phyloP scores from a whole-genome alignment of 2,888 invertebrate genomes.

The Polydrusus tereticollis region DNA sequence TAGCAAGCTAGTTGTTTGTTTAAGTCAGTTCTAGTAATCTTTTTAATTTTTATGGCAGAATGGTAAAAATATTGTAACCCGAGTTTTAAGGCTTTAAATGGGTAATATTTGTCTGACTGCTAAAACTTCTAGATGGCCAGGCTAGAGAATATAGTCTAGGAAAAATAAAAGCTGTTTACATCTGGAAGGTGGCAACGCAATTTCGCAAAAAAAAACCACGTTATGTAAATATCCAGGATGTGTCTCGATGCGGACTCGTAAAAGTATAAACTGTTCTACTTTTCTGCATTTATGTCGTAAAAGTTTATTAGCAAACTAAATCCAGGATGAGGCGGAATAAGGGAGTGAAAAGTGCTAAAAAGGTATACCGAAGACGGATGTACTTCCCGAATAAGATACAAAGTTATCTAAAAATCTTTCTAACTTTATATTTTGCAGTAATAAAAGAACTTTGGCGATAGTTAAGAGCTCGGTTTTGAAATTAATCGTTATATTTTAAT shows the following conservation, averaged over 20 bases:
- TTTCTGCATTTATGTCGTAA: constrained; percentile 35
- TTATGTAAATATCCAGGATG: constrained; percentile 34
- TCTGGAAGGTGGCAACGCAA: constrained; percentile 16
- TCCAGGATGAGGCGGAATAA: constrained; percentile 2
- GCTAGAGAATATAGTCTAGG: not conserved
- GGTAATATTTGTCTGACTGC: too few relatives aligned
- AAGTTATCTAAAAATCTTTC: constrained; percentile 16
- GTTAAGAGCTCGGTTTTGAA: not conserved
- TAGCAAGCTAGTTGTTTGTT: too few relatives aligned
- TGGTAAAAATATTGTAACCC: too few relatives aligned
- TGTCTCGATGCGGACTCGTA: constrained; percentile 30
- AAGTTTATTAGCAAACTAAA: constrained; percentile 39
- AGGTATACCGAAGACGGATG: not conserved
- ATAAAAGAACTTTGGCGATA: constrained; percentile 5
- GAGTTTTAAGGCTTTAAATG: too few relatives aligned
- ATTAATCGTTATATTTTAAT: not conserved
- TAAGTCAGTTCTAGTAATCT: too few relatives aligned
- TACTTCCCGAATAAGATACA: not conserved
- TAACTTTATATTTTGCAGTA: constrained; percentile 5
- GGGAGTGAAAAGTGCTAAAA: constrained; percentile 13
- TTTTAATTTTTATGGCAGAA: too few relatives aligned
- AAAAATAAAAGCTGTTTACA: constrained; percentile 18
- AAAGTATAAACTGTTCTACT: constrained; percentile 37
- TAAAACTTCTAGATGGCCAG: too few relatives aligned
- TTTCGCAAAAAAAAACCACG: constrained; percentile 15